Evolutionary conservation across 2,797 vertebrate genomes (phyloP).

Genomic region (Danionella dracula): DNA sequence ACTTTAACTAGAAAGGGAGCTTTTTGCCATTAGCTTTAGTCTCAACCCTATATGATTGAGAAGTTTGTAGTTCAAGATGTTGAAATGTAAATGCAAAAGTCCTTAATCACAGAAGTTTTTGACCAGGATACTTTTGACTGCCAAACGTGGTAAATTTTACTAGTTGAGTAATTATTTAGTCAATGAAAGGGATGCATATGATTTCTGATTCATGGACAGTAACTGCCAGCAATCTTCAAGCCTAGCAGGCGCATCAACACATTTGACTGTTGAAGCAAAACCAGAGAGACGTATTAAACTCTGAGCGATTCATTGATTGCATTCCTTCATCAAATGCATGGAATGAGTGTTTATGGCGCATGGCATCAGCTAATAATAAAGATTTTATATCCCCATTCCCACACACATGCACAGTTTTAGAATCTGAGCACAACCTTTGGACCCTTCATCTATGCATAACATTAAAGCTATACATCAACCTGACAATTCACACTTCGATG

Average conservation of each 20-base stretch:
- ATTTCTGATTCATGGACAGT: slow-evolving; percentile 22
- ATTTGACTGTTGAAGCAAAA: slow-evolving; percentile 22
- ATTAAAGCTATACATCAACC: not conserved
- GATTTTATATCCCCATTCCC: slow-evolving; percentile 1
- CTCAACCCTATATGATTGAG: no score
- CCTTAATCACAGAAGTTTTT: no score
- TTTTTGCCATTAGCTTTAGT: no score
- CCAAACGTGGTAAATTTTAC: no score
- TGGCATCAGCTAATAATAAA: slow-evolving; percentile 10
- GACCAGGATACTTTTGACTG: no score
- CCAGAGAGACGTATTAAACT: slow-evolving; percentile 31
- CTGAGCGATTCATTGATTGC: slow-evolving; percentile 29
- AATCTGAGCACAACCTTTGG: not conserved
- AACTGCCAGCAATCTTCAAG: slow-evolving; percentile 26
- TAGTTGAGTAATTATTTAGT: not conserved
- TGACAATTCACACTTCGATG: not conserved
- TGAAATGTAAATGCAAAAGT: no score
- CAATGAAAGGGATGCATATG: not conserved
- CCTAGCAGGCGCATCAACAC: slow-evolving; percentile 11
- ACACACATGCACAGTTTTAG: slow-evolving; percentile 2
- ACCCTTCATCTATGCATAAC: not conserved
- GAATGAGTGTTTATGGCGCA: not conserved
- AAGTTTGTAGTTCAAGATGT: no score
- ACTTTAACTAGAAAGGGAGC: no score
- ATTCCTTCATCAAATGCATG: not conserved